Evolutionary conservation across 1,140 invertebrate genomes (phyloP).

Genomic region (Drosophila cardini): DNA sequence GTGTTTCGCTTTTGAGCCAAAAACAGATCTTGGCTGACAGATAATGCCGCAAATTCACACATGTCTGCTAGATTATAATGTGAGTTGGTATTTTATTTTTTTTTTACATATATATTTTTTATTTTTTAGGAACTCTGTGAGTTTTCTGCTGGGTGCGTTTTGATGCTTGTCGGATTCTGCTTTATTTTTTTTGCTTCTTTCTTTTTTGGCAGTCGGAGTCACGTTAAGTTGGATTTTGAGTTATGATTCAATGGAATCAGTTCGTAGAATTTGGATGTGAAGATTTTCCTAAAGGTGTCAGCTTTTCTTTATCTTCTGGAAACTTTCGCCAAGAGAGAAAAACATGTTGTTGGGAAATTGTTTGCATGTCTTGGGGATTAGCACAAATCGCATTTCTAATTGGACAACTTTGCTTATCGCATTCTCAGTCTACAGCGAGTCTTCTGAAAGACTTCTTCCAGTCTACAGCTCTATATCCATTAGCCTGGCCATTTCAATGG

Average conservation of each 20-base stretch:
- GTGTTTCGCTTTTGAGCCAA: constrained; percentile 43
- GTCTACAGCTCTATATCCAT: constrained; percentile 63
- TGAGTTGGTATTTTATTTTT: constrained; percentile 59
- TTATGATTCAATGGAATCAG: constrained; percentile 29
- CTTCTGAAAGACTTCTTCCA: not conserved
- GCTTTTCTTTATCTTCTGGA: constrained; percentile 36
- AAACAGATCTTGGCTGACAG: constrained; percentile 61
- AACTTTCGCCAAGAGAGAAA: constrained; percentile 34
- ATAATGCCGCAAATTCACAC: constrained; percentile 76
- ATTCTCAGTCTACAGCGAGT: constrained; percentile 32
- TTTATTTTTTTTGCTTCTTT: not conserved
- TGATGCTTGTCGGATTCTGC: constrained; percentile 15
- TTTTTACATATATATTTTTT: not conserved
- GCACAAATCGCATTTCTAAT: constrained; percentile 66
- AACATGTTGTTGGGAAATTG: constrained; percentile 25
- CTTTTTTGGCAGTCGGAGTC: constrained; percentile 22
- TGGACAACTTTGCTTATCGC: constrained; percentile 71
- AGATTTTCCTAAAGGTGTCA: constrained; percentile 12
- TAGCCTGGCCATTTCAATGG: constrained; percentile 61
- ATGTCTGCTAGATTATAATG: constrained; percentile 80
- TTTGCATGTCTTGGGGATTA: constrained; percentile 63
- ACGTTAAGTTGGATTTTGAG: constrained; percentile 28
- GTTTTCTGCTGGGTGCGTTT: constrained; percentile 39
- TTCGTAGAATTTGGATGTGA: constrained; percentile 21
- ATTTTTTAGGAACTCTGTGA: constrained; percentile 39